Percentiles rank a stretch among this genome's conserved stretches.
These are phyloP conservation scores for Germaria angustata DNA, from an alignment of 2,888 invertebrate genomes.

Conservation along the genomic window DNA sequence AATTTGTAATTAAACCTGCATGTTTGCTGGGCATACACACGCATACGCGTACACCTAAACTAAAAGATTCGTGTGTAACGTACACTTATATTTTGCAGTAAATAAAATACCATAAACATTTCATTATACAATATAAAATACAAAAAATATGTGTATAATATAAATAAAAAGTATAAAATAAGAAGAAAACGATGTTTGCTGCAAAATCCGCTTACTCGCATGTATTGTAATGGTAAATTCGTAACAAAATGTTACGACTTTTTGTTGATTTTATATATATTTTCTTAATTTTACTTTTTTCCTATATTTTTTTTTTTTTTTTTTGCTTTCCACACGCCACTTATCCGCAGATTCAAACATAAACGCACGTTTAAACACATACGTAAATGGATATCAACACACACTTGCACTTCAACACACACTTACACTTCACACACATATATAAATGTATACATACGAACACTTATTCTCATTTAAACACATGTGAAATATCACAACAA, in stretches of 20 bases:
- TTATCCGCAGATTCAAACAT: conserved; percentile 29
- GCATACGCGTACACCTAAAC: background rate
- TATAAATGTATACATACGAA: too few relatives aligned
- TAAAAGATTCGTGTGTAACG: background rate
- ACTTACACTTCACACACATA: too few relatives aligned
- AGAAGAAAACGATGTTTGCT: background rate
- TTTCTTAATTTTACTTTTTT: too few relatives aligned
- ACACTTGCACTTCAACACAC: background rate
- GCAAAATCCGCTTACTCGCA: conserved; percentile 46
- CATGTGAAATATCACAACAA: conserved; percentile 41
- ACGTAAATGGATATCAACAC: background rate
- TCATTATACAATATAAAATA: conserved; percentile 44
- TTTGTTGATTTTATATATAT: background rate
- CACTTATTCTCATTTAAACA: conserved; percentile 1
- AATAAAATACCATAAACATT: conserved; percentile 55
- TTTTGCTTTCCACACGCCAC: conserved; percentile 27
- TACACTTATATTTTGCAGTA: conserved; percentile 51
- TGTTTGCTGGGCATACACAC: too few relatives aligned
- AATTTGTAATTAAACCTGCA: too few relatives aligned
- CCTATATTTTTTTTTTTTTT: background rate
- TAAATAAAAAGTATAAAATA: conserved; percentile 51
- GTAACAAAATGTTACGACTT: conserved; percentile 62
- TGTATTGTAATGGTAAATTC: conserved; percentile 58
- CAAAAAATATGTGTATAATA: background rate
- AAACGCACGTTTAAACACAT: background rate